These are phyloP conservation scores for Parnassius orleans DNA, from an alignment of 2,888 invertebrate species.

Conservation along the genomic window DNA sequence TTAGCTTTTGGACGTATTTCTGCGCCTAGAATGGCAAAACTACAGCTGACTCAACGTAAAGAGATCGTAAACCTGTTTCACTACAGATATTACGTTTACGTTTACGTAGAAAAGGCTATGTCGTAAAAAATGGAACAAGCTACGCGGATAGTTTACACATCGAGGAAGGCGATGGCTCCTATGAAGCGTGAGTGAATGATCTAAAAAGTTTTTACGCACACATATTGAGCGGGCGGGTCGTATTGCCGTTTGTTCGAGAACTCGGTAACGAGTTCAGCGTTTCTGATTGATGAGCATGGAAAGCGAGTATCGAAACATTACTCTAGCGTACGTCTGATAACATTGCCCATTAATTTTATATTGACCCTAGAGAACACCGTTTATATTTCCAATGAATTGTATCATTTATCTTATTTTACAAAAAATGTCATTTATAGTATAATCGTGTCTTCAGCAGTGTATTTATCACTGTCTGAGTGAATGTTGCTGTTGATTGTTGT, in stretches of 20 bases:
- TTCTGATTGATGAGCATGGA: constrained; percentile 72
- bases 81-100: constrained; percentile 20
- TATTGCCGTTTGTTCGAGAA: constrained; percentile 61
- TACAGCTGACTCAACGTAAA: constrained; percentile 12
- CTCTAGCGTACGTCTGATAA: constrained; percentile 37
- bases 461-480: no score
- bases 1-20: no score
- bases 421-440: no score
- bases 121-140: constrained; percentile 21
- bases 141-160: constrained; percentile 22
- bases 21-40: constrained; percentile 7
- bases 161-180: constrained; percentile 38
- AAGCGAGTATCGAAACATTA: constrained; percentile 33
- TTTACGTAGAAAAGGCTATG: constrained; percentile 13
- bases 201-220: constrained; percentile 67
- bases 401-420: constrained; percentile 13
- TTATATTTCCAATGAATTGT: constrained; percentile 20
- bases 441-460: no score
- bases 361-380: constrained; percentile 41
- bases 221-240: constrained; percentile 56
- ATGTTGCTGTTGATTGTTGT: no score
- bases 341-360: constrained; percentile 39
- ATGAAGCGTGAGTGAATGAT: constrained; percentile 73
- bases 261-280: constrained; percentile 74
- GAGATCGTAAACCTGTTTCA: constrained; percentile 23